A percentile compares a stretch with the other conserved stretches of the same genome.
These are phyloP conservation scores for Chrysopa pallens DNA, from an alignment of 1,140 invertebrate genomes.

Conservation along the genomic window DNA sequence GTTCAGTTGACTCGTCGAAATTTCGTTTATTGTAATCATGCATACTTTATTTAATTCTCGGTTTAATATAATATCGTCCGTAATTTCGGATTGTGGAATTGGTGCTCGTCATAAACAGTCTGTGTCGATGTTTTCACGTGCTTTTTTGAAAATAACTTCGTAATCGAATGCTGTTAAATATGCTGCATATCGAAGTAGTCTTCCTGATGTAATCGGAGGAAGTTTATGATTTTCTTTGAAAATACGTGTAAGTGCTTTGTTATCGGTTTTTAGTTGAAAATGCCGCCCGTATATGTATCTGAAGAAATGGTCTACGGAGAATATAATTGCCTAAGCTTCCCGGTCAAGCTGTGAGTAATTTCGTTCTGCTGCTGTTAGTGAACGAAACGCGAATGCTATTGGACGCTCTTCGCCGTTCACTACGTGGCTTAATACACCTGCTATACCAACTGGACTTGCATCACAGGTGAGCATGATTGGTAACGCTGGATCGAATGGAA, in stretches of 20 bases:
- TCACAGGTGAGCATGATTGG: too few relatives aligned
- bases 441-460: too few relatives aligned
- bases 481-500: constrained; percentile 16
- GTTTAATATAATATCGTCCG: too few relatives aligned
- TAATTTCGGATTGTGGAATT: background rate
- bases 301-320: constrained; percentile 20
- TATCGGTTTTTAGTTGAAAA: constrained; percentile 13
- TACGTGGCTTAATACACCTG: too few relatives aligned
- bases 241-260: constrained; percentile 14
- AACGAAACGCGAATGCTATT: constrained; percentile 23
- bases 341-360: constrained; percentile 28
- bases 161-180: constrained; percentile 13
- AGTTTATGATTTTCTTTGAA: constrained; percentile 10
- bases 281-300: background rate
- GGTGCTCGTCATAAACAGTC: constrained; percentile 10
- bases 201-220: constrained; percentile 10
- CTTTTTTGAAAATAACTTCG: constrained; percentile 7
- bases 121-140: constrained; percentile 8
- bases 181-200: constrained; percentile 12
- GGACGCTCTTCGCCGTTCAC: constrained; percentile 14
- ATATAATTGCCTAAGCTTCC: constrained; percentile 27
- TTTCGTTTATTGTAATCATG: too few relatives aligned
- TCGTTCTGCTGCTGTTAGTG: constrained; percentile 20
- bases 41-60: background rate
- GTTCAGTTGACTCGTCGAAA: too few relatives aligned